Evolutionary conservation across 2,888 invertebrate genomes (phyloP), one percentile per base, ranked within the genome.

Genomic region (Drosophila neotestacea): DNA sequence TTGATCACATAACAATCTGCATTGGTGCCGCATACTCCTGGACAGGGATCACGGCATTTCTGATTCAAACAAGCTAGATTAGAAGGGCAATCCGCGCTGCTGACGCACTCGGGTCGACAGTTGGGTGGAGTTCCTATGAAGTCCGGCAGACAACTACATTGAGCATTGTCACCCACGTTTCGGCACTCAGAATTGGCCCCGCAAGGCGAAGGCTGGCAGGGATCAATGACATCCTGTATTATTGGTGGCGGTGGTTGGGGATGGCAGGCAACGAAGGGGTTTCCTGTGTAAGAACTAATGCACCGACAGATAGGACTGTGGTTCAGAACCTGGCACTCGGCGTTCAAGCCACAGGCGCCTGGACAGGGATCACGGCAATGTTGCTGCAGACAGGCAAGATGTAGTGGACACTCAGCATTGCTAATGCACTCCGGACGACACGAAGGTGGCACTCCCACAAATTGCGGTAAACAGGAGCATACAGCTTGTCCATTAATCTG

Each of bases 271-370:
- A 93, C 89, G 88, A 95, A 93, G 7, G 92, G 91, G 79, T 92
- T 90, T 46, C 92, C 93, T 44, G 81, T 91, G 60, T 81, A 90
- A 6, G 89, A 88, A 7, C 66, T 70, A 52, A 94, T 92, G 91
- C 97, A 97, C 39, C 95, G 94, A 90, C 97, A 97, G 92, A 95
- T 95, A 2, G 96, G 96, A 34, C 95, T 95, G 83, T 96, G 96
- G 87, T 96, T 96, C 2, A 96, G 94, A 4, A 96, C 96, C 63
- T 94, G 94, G 85, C 96, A 97, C 83, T 95, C 94, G 95, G 96
- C 95, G 81, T 95, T 95, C 34, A 94, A 85, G 4, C 96, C 96
- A 88, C 97, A 96, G 38, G 96, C 95, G 52, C 96, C 96, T 9
- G 95, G 94, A 84, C 97, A 97, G 28, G 96, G 96, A 90, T 96